Base-by-base conservation (phyloP, 2,888 invertebrate species). In the Melieria picta region DNA sequence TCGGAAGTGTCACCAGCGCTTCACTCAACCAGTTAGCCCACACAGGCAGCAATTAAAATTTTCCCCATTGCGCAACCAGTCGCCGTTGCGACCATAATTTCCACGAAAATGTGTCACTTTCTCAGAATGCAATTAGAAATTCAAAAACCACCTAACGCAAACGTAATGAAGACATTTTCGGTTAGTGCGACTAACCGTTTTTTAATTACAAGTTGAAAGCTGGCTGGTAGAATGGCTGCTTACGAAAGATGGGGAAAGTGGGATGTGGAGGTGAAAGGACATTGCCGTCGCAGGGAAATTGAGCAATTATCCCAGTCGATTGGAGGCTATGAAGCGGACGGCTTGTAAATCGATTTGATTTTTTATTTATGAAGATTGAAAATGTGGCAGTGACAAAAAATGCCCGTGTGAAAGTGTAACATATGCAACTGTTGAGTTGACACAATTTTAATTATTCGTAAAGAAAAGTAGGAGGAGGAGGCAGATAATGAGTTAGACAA, bases 131-230 rank as follows among this genome's bases (percentile, higher is more conserved):
- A 9, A 60, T 72, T 67, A 57, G 58, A 62, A 67, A 72, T 72
- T 72, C 67, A 63, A 67, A 62, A 58, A 66, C 63, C n/a, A 55
- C 62, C n/a, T 56, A 70, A 60, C 65, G 30, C 10, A 61, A 65
- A 65, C 56, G 62, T 71, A 67, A 72, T 72, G 16, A 72, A 72
- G 71, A 57, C 47, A 72, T 72, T 71, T 60, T 60, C 57, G 47
- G 30, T 52, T 48, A 52, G 45, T 48, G 46, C 52, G 43, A 11
- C 7, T 67, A 72, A 72, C 48, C 67, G 67, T 9, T 63, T 72
- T 72, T 72, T 72, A 72, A 72, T 72, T 72, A 13, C 42, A 16
- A 30, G 13, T 4, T n/a, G 55, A n/a, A 71, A 16, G 42, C 13
- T 57, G 7, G n/a, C n/a, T 56, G 10, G 7, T 30, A 58, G 63